These are phyloP conservation scores for Tenebrio molitor DNA, from an alignment of 1,140 invertebrate species.

Conservation along the genomic window DNA sequence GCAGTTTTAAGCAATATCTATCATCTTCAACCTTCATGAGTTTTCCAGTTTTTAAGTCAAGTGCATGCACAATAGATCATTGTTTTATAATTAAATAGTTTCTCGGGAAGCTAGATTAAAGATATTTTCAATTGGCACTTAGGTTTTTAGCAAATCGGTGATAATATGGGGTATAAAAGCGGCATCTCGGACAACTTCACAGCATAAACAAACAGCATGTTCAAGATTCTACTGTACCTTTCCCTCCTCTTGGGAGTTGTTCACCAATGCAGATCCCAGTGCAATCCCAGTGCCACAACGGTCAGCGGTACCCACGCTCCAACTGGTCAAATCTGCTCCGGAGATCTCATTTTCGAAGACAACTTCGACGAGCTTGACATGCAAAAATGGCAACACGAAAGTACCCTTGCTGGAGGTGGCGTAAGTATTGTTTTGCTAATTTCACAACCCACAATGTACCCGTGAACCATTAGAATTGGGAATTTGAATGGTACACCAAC, in stretches of 20 bases:
- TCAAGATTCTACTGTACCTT: not conserved
- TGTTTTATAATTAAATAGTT: too few species aligned
- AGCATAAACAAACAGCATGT: not conserved
- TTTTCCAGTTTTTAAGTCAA: too few species aligned
- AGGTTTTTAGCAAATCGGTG: too few species aligned
- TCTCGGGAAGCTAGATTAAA: too few species aligned
- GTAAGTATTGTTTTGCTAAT: constrained; percentile 68
- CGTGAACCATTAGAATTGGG: constrained; percentile 76
- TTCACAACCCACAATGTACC: too few species aligned
- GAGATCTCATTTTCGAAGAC: constrained; percentile 75
- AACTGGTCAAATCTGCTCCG: constrained; percentile 65
- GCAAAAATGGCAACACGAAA: constrained; percentile 76
- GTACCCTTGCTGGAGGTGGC: constrained; percentile 75
- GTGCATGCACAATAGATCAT: too few species aligned
- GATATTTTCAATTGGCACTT: too few species aligned
- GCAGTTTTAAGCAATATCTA: too few species aligned
- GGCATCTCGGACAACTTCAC: not conserved
- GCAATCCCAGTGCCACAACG: constrained; percentile 17
- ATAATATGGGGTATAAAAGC: not conserved
- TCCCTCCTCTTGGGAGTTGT: constrained; percentile 59
- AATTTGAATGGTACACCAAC: constrained; percentile 79
- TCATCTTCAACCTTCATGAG: too few species aligned
- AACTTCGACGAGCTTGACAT: constrained; percentile 74
- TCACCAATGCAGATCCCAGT: constrained; percentile 38
- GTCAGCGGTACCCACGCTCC: constrained; percentile 68